These are phyloP conservation scores for Bombus superbus DNA, from an alignment of 1,140 invertebrate genomes.

Conservation along the genomic window DNA sequence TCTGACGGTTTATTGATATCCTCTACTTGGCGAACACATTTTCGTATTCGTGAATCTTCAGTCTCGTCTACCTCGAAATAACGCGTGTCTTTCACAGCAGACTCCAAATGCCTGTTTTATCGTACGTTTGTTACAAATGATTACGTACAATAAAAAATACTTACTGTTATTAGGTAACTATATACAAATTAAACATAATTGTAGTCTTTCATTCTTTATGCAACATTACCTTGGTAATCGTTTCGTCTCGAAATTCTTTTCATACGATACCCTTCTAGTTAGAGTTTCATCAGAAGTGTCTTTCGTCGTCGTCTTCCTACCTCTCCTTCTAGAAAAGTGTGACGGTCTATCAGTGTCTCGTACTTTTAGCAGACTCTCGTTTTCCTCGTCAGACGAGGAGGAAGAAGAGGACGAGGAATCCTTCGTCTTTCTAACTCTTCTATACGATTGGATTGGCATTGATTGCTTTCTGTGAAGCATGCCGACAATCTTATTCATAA, in stretches of 20 bases:
- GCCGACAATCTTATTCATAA: constrained; percentile 60
- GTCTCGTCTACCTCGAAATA: constrained; percentile 72
- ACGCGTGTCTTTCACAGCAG: constrained; percentile 46
- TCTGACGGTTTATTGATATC: constrained; percentile 52
- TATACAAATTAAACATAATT: background rate
- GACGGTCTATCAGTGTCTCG: constrained; percentile 7
- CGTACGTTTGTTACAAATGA: background rate
- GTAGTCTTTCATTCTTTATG: background rate
- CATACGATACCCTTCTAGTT: constrained; percentile 14
- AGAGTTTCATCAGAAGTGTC: background rate
- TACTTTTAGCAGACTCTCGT: constrained; percentile 11
- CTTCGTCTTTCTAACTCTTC: constrained; percentile 50
- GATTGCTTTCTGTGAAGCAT: constrained; percentile 53
- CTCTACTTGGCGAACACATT: constrained; percentile 31
- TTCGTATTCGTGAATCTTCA: background rate
- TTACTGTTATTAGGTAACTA: too few species aligned
- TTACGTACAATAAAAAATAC: too few species aligned
- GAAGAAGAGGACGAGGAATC: constrained; percentile 43
- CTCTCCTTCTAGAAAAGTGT: background rate
- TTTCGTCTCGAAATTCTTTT: constrained; percentile 52
- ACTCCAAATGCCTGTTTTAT: constrained; percentile 55
- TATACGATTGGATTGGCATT: constrained; percentile 46
- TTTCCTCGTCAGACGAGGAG: constrained; percentile 46
- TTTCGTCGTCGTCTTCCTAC: background rate
- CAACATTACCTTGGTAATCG: constrained; percentile 58